Conservation (phyloP, 2,888 invertebrate genomes). For the Pogonocherus hispidulus region DNA sequence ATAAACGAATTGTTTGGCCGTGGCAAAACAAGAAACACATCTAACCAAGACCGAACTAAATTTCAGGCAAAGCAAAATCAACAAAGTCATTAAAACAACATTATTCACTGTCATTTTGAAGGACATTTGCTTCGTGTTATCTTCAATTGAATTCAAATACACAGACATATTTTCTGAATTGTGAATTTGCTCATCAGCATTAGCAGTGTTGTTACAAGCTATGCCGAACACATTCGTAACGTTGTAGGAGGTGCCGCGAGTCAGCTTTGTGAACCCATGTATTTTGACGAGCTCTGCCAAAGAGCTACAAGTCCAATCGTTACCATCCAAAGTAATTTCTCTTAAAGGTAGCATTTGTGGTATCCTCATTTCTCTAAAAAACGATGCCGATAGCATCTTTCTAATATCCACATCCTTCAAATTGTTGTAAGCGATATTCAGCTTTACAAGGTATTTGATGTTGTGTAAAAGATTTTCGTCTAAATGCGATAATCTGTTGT, state of each 20-base stretch:
- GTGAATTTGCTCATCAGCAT: not conserved
- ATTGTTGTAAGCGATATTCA: slow-evolving; percentile 39
- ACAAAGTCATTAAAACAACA: slow-evolving; percentile 19
- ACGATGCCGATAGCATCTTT: too few relatives aligned
- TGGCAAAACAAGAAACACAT: slow-evolving; percentile 27
- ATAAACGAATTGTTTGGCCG: slow-evolving; percentile 37
- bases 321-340: slow-evolving; percentile 34
- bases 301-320: slow-evolving; percentile 38
- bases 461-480: slow-evolving; percentile 41
- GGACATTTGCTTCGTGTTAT: slow-evolving; percentile 21
- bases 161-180: slow-evolving; percentile 9
- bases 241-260: slow-evolving; percentile 29
- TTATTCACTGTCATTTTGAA: slow-evolving; percentile 30
- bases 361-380: too few relatives aligned
- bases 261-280: slow-evolving; percentile 20
- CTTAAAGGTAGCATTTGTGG: slow-evolving; percentile 27
- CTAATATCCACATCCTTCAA: slow-evolving; percentile 36
- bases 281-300: slow-evolving; percentile 25
- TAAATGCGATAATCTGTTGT: slow-evolving; percentile 35
- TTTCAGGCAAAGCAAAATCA: slow-evolving; percentile 26
- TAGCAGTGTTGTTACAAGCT: slow-evolving; percentile 31
- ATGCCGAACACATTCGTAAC: slow-evolving; percentile 41
- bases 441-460: slow-evolving; percentile 21
- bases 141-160: slow-evolving; percentile 20
- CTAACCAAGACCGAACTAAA: slow-evolving; percentile 13